These are phyloP conservation scores for Oryzias melastigma DNA, from an alignment of 2,113 vertebrate genomes.

Conservation along the genomic window DNA sequence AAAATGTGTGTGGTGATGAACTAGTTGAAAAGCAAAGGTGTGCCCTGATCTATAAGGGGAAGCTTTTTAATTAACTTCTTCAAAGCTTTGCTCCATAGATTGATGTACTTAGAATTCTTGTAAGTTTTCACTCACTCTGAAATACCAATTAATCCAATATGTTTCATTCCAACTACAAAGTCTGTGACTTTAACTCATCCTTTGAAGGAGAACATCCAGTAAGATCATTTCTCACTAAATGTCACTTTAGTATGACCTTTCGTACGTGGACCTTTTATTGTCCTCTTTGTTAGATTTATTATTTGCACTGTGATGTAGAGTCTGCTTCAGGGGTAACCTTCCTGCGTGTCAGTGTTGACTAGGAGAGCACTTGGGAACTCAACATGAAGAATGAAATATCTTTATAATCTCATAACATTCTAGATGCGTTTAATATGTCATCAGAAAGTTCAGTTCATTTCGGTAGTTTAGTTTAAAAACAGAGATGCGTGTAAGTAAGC, in stretches of 20 bases:
- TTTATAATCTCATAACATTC: neutral
- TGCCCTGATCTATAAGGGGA: constrained; percentile 1
- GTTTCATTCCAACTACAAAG: neutral
- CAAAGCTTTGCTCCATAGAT: constrained; percentile 20
- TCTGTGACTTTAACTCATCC: constrained; percentile 5
- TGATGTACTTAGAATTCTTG: constrained; percentile 29
- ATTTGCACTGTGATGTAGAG: constrained; percentile 20
- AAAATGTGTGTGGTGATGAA: constrained; percentile 19
- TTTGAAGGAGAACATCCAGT: constrained; percentile 22
- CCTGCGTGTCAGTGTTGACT: constrained; percentile 4
- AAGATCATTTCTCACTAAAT: constrained; percentile 37
- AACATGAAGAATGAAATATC: neutral
- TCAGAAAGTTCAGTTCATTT: too few relatives aligned
- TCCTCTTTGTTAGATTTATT: constrained; percentile 47
- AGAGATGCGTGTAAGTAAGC: too few relatives aligned
- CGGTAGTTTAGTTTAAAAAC: too few relatives aligned
- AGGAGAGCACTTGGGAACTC: neutral
- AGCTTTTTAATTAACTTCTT: constrained; percentile 40
- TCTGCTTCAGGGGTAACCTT: constrained; percentile 10
- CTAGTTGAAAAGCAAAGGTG: constrained; percentile 6
- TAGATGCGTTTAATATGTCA: neutral
- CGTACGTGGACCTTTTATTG: constrained; percentile 25
- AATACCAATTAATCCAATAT: constrained; percentile 30
- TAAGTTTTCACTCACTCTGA: constrained; percentile 23
- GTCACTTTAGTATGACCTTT: constrained; percentile 46